Percentiles rank a stretch among this genome's conserved stretches.
Evolutionary conservation across 2,888 invertebrate species (phyloP).

Genomic region (Mechanitis messenoides): DNA sequence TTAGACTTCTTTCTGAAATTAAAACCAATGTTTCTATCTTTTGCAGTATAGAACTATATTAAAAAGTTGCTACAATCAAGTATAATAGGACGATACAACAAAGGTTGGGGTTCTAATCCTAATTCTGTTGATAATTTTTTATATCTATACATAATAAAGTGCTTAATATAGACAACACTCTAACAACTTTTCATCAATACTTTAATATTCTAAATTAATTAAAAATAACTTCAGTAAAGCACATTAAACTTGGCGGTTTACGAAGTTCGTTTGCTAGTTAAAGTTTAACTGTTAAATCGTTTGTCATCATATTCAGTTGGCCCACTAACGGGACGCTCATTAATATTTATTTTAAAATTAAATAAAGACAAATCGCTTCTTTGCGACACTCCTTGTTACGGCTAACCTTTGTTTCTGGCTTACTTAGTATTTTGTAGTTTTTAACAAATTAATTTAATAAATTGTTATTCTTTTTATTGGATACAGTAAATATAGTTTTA

Average conservation of each 20-base stretch:
- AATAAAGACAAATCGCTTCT: constrained; percentile 36
- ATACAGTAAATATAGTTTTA: background rate
- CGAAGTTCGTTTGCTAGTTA: constrained; percentile 36
- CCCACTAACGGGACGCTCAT: constrained; percentile 29
- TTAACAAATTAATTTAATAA: too few species aligned
- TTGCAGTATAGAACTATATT: too few species aligned
- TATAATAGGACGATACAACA: constrained; percentile 4
- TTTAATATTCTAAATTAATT: constrained; percentile 11
- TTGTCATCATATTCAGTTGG: constrained; percentile 38
- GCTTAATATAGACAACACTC: too few species aligned
- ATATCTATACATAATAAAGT: too few species aligned
- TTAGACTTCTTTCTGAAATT: too few species aligned
- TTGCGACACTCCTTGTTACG: constrained; percentile 14
- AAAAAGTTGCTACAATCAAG: too few species aligned
- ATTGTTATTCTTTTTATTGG: too few species aligned
- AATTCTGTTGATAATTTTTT: too few species aligned
- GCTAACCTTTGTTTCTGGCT: constrained; percentile 11
- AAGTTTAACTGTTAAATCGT: constrained; percentile 38
- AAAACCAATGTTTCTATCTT: too few species aligned
- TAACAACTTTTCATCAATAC: too few species aligned
- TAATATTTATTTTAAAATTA: constrained; percentile 38
- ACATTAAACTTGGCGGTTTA: constrained; percentile 26
- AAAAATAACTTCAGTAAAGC: constrained; percentile 22
- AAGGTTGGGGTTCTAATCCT: too few species aligned
- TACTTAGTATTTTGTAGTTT: constrained; percentile 3